A percentile compares a stretch with the other conserved stretches of the same genome.
These are phyloP conservation scores for Mactra quadrangularis DNA, from an alignment of 1,140 invertebrate genomes.

Conservation along the genomic window DNA sequence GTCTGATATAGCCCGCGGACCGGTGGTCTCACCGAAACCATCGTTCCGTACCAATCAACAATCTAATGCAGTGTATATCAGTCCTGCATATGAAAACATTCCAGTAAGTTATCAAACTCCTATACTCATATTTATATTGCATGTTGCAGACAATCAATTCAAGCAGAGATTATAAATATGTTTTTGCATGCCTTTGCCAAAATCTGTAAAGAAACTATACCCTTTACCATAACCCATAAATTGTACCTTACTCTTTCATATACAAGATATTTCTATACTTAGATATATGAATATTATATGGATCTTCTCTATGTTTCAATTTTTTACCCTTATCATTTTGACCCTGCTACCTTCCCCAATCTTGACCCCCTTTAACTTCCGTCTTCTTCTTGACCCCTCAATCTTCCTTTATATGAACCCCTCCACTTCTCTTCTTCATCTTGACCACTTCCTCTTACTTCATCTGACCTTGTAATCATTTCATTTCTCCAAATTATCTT, in stretches of 20 bases:
- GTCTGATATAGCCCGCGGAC: conserved; percentile 52
- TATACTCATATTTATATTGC: conserved; percentile 30
- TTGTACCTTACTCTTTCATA: no score
- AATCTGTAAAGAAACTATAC: no score
- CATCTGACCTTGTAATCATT: background rate
- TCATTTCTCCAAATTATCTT: background rate
- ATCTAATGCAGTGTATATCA: conserved; percentile 49
- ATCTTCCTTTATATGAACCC: no score
- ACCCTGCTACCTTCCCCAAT: no score
- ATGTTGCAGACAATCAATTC: background rate
- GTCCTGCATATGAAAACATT: conserved; percentile 38
- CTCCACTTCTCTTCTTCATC: no score
- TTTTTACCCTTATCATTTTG: no score
- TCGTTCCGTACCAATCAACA: conserved; percentile 25
- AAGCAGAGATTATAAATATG: conserved; percentile 1
- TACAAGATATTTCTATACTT: no score
- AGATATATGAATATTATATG: no score
- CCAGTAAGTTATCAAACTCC: conserved; percentile 24
- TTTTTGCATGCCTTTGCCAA: conserved; percentile 8
- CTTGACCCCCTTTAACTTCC: no score
- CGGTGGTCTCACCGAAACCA: conserved; percentile 47
- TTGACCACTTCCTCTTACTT: background rate
- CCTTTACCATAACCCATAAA: no score
- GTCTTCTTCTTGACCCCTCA: no score
- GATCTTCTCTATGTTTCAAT: no score